Evolutionary conservation across 2,888 invertebrate genomes (phyloP).

Genomic region (Icerya purchasi): DNA sequence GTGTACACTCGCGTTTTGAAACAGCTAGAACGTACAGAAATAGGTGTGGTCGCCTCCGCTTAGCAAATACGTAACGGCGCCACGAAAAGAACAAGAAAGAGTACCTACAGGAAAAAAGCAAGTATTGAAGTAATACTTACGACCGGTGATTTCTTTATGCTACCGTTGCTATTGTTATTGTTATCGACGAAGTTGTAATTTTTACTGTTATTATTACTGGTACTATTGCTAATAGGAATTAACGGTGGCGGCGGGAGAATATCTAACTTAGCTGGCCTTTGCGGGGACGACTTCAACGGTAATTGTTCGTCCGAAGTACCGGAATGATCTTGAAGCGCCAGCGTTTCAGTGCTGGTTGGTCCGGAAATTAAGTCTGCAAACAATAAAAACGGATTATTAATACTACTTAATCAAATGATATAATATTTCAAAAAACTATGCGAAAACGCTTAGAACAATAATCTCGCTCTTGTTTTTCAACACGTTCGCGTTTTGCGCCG

Average conservation of each 20-base stretch:
- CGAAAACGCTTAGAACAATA: too few relatives aligned
- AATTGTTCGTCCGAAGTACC: slow-evolving; percentile 15
- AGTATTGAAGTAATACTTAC: slow-evolving; percentile 16
- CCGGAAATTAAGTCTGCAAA: slow-evolving; percentile 11
- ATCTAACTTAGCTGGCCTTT: slow-evolving; percentile 23
- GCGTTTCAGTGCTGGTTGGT: slow-evolving; percentile 12
- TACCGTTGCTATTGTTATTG: neutral
- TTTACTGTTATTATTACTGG: slow-evolving; percentile 14
- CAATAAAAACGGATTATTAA: too few relatives aligned
- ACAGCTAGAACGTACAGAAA: too few relatives aligned
- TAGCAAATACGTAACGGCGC: too few relatives aligned
- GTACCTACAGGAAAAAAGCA: too few relatives aligned
- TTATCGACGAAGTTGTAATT: neutral
- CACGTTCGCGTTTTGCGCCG: too few relatives aligned
- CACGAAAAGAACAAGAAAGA: too few relatives aligned
- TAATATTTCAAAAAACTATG: too few relatives aligned
- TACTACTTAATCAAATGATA: too few relatives aligned
- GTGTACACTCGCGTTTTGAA: too few relatives aligned
- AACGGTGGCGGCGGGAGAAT: slow-evolving; percentile 23
- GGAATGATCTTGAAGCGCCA: slow-evolving; percentile 12
- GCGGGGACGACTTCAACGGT: slow-evolving; percentile 17
- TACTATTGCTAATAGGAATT: slow-evolving; percentile 22
- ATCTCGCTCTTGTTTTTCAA: too few relatives aligned
- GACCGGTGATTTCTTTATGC: slow-evolving; percentile 17
- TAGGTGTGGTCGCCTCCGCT: too few relatives aligned